These are phyloP conservation scores for Brachionus koreanus DNA, from an alignment of 1,140 invertebrate genomes.

Conservation along the genomic window DNA sequence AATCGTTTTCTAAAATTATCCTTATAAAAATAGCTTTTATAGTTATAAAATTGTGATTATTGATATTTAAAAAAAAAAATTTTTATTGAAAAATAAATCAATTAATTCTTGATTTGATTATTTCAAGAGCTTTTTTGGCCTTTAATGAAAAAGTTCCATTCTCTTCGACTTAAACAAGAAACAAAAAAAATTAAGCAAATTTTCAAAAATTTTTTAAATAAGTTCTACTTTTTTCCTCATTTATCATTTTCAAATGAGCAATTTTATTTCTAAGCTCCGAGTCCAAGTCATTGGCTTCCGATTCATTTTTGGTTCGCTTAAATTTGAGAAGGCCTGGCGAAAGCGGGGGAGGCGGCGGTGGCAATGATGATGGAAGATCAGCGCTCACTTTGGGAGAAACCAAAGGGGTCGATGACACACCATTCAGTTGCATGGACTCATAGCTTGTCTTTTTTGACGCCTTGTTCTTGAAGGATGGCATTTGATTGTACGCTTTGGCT, in stretches of 20 bases:
- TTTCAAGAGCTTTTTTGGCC: constrained; percentile 27
- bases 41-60: no score
- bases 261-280: background rate
- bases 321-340: background rate
- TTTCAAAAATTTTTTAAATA: background rate
- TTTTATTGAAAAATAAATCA: no score
- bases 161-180: background rate
- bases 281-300: background rate
- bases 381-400: background rate
- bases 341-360: background rate
- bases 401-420: background rate
- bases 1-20: no score
- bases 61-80: no score
- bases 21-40: no score
- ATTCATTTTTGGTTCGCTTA: background rate
- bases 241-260: background rate
- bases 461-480: background rate
- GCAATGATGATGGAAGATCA: background rate
- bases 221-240: background rate
- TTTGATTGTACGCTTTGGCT: background rate
- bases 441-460: background rate
- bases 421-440: background rate
- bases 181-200: background rate
- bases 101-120: background rate
- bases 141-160: background rate